phyloP scores from a whole-genome alignment of 1,140 invertebrate genomes.

The Drosophila virilis region DNA sequence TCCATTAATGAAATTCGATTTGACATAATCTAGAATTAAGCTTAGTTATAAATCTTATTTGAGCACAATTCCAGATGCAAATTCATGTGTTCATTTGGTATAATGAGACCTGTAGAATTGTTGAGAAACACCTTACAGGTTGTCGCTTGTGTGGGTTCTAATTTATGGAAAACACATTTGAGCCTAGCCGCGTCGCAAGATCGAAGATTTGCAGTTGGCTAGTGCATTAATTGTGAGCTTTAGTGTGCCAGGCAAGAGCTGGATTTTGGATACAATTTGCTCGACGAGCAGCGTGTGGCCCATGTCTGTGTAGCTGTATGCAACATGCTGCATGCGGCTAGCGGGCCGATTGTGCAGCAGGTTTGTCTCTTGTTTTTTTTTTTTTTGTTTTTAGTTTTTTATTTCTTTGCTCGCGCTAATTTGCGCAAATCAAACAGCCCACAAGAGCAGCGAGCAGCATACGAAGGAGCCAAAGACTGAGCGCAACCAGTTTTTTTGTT shows the following conservation, averaged over 20 bases:
- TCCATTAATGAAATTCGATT: neutral
- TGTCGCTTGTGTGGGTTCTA: conserved; percentile 34
- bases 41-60: neutral
- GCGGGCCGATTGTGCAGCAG: conserved; percentile 30
- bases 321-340: conserved; percentile 48
- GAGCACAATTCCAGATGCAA: neutral
- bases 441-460: conserved; percentile 39
- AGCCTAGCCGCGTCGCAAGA: conserved; percentile 13
- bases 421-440: conserved; percentile 74
- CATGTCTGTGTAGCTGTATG: conserved; percentile 8
- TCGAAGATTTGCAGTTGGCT: conserved; percentile 21
- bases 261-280: conserved; percentile 43
- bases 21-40: neutral
- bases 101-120: neutral
- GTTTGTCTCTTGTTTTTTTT: conserved; percentile 25
- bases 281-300: neutral
- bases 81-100: neutral
- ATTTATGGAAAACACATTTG: conserved; percentile 34
- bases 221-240: conserved; percentile 44
- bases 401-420: conserved; percentile 64
- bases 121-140: conserved; percentile 14
- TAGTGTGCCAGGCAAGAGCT: neutral
- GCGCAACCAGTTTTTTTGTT: conserved; percentile 59
- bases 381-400: conserved; percentile 24
- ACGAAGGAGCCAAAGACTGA: conserved; percentile 32